Conservation (phyloP, 2,888 invertebrate genomes). For the Ophion ellenae region DNA sequence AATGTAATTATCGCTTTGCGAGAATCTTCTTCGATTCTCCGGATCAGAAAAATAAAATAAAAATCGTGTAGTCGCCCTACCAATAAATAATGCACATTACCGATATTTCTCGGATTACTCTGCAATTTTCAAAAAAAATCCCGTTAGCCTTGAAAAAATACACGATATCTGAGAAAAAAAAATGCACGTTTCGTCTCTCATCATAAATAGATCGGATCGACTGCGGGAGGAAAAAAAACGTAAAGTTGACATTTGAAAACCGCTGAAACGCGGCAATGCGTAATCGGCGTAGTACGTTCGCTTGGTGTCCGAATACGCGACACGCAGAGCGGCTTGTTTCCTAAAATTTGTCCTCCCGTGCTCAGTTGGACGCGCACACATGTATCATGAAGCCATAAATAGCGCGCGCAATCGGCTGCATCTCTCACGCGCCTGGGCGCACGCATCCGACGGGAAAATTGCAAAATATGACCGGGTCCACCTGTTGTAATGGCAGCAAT, state of each 20-base stretch:
- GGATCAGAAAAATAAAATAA: too few relatives aligned
- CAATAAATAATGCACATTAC: too few relatives aligned
- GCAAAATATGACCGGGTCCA: slow-evolving; percentile 77
- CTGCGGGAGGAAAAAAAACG: background rate
- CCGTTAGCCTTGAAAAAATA: too few relatives aligned
- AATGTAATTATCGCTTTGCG: too few relatives aligned
- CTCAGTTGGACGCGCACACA: slow-evolving; percentile 66
- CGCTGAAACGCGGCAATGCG: slow-evolving; percentile 7
- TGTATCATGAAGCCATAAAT: slow-evolving; percentile 74
- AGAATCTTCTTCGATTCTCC: too few relatives aligned
- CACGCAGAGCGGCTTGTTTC: background rate
- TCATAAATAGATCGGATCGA: background rate
- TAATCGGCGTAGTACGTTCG: background rate
- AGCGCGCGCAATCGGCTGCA: slow-evolving; percentile 74
- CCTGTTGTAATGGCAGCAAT: slow-evolving; percentile 78
- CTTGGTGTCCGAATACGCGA: slow-evolving; percentile 6
- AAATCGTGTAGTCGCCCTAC: too few relatives aligned
- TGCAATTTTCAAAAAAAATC: too few relatives aligned
- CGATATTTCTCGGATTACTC: too few relatives aligned
- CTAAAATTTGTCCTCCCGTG: slow-evolving; percentile 43
- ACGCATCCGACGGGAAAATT: slow-evolving; percentile 77
- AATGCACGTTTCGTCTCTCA: too few relatives aligned
- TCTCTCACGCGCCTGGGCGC: slow-evolving; percentile 70
- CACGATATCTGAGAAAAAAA: too few relatives aligned
- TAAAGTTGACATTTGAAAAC: slow-evolving; percentile 30